Evolutionary conservation across 2,888 invertebrate species (phyloP), one percentile per base, ranked within the genome.

Genomic region (Chrysopilus asiliformis): DNA sequence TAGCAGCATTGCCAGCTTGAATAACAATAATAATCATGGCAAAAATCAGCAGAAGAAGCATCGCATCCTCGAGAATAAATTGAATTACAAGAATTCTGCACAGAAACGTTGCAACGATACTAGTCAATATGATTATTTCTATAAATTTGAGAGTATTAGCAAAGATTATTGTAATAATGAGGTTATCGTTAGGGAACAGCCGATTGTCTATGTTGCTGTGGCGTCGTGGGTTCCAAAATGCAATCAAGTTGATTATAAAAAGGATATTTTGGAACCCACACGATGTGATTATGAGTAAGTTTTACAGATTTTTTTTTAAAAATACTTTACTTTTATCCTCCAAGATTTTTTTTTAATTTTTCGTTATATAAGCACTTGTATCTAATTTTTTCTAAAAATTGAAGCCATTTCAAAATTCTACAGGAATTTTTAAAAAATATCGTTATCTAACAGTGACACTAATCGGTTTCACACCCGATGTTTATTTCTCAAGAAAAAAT

Each of bases 151-250:
- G 42, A 42, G 41, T 39, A 39, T 42, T 34, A 48, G 40, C 34
- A 49, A 38, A 17, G 40, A 38, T 25, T 30, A 33, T 33, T 31
- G 38, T 31, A 36, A 40, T 36, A 40, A 40, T 38, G 43, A 45
- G 27, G 31, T 43, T 25, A 38, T 42, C 16, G 36, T 45, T 22
- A 33, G 39, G 19, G 42, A 46, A 19, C 34, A 53, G 58, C 79
- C 79, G 36, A 74, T 79, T 47, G 70, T 79, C 45, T 79, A 79
- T 63, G 71, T 77, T 50, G 75, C 79, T 41, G 72, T 79, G 57
- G 68, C 71, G 49, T 76, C 77, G 52, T 81, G 80, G 81, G 77
- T 79, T 55, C 79, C 79, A 56, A 80, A 80, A 67, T 82, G 63
- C 53, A 61, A 57, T 45, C 61, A 58, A 48, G 51, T 56, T 8